A percentile compares a stretch with the other conserved stretches of the same genome.
These are phyloP conservation scores for Zaprionus taronus DNA, from an alignment of 1,140 invertebrate genomes.

Conservation along the genomic window DNA sequence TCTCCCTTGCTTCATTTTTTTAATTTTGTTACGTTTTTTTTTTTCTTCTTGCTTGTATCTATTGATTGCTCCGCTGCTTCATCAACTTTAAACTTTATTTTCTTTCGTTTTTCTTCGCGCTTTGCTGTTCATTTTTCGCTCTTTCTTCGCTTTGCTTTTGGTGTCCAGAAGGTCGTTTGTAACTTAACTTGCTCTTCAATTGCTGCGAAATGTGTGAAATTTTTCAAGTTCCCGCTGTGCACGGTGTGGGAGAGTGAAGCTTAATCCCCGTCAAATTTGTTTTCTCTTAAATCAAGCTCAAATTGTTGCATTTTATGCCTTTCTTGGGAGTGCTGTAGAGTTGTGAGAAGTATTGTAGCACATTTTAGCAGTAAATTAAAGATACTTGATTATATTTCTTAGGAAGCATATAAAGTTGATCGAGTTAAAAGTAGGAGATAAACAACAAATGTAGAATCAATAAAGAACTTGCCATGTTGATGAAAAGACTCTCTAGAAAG, in stretches of 20 bases:
- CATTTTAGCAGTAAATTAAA: not conserved
- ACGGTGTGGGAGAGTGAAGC: not conserved
- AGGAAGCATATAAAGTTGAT: not conserved
- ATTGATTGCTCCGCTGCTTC: slow-evolving; percentile 47
- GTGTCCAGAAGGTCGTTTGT: slow-evolving; percentile 23
- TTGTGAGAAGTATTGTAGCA: not conserved
- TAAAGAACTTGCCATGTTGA: not conserved
- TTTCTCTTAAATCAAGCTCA: not conserved
- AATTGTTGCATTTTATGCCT: not conserved
- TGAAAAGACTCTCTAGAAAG: too few species aligned
- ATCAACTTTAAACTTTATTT: slow-evolving; percentile 60
- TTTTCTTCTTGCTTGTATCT: slow-evolving; percentile 40
- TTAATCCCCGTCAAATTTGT: slow-evolving; percentile 4
- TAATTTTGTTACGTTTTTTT: slow-evolving; percentile 38
- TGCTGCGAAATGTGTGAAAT: slow-evolving; percentile 29
- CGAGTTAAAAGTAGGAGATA: too few species aligned
- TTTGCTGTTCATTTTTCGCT: not conserved
- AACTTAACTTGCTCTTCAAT: slow-evolving; percentile 25
- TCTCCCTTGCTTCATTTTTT: slow-evolving; percentile 40
- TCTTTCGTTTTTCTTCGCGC: slow-evolving; percentile 26
- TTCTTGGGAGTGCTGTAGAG: not conserved
- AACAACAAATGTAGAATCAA: too few species aligned
- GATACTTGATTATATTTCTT: not conserved
- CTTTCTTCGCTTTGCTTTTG: slow-evolving; percentile 12
- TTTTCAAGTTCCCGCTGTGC: slow-evolving; percentile 20